Base-by-base conservation (phyloP, 2,113 vertebrate genomes). In the Emydocephalus ijimae region DNA sequence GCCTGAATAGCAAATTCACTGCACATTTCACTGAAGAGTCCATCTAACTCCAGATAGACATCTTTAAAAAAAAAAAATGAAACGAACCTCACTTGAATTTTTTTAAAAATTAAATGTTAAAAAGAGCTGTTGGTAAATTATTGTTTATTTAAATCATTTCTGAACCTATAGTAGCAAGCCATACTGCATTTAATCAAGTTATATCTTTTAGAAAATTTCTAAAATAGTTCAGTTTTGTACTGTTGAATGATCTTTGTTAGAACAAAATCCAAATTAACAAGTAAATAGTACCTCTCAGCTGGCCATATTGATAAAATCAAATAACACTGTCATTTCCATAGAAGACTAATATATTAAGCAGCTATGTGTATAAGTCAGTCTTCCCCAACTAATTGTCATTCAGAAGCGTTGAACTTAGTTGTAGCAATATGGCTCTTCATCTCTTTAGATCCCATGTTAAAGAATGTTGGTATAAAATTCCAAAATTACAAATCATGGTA, bases 21-120 rank as follows among this genome's bases (percentile, higher is more conserved):
- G 48, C 39, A 26, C 91, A 92, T 95, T 95, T 96, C 94, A 92
- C 93, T 91, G 92, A 92, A 81, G 93, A 87, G 93, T 94, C 92
- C 92, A 48, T 95, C 55, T 93, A 57, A 34, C 56, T 91, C 14
- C n/a, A 89, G 74, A 94, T 94, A 74, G 91, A 43, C 21, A 48
- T 81, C 14, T 81, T 2, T 43, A 43, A 43, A 43, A 43, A 5
- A 18, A 74, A 64, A 74, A 69, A 74, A 15, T 90, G 64, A 85
- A 91, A 93, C 4, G 92, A 0, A 88, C 57, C 85, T 56, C 69
- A 52, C 89, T 90, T 93, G 90, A 91, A 96, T 92, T 26, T 9
- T 85, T 94, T 45, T 45, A 1, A 45, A 23, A 94, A 95, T 52
- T 89, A 59, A 94, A 88, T 91, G 4, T 57, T 54, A 50, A 23